These are phyloP conservation scores for Todiramphus chloris DNA, from an alignment of 2,113 vertebrate genomes.

Conservation along the genomic window DNA sequence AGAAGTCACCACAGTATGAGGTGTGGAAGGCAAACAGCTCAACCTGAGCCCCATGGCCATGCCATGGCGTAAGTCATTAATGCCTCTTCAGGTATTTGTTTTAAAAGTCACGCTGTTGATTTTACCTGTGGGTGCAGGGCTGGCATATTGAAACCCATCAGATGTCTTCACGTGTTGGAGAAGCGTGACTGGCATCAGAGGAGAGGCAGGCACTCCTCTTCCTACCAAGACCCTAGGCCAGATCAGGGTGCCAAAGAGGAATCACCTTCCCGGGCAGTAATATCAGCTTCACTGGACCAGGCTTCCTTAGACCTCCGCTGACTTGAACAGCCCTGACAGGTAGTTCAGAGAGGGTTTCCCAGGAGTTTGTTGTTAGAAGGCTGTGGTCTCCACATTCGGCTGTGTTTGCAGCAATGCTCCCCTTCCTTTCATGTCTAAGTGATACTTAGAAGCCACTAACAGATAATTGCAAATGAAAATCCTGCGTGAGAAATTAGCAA, in stretches of 20 bases:
- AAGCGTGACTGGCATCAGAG: background rate
- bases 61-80: background rate
- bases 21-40: background rate
- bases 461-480: background rate
- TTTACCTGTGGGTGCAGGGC: background rate
- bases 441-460: background rate
- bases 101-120: accelerated
- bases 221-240: background rate
- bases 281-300: background rate
- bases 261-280: background rate
- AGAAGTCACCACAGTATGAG: background rate
- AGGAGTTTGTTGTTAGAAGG: background rate
- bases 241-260: background rate
- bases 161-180: background rate
- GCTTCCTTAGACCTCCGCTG: background rate
- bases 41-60: background rate
- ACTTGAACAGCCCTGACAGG: too few species aligned
- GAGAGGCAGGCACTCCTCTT: background rate
- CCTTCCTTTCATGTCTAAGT: background rate
- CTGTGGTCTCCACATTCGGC: accelerated
- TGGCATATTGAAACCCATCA: background rate
- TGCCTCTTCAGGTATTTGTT: background rate
- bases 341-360: background rate
- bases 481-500: background rate
- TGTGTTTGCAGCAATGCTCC: background rate